Evolutionary conservation across 1,140 invertebrate genomes (phyloP), one percentile per base, ranked within the genome.

Genomic region (Drosophila serrata): DNA sequence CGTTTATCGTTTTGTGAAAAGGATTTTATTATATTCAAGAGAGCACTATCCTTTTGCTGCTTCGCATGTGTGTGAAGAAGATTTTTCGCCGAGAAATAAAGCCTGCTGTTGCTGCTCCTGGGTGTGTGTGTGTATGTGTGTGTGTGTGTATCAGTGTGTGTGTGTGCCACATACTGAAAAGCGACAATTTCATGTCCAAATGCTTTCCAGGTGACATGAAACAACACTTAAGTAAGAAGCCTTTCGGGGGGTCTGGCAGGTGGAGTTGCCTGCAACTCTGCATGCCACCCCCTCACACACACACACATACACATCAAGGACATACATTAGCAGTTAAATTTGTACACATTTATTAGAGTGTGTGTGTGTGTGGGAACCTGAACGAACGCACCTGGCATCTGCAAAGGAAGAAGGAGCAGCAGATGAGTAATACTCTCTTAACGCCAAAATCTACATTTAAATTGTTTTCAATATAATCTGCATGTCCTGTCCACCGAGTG

Each of bases 131-230:
- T 77, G 31, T 73, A 27, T 48, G 45, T n/a, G 24, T 65, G 40
- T 24, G 7, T 48, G 7, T 58, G n/a, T 43, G 29, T 33, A 35
- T 45, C 24, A 51, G 33, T 56, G 33, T 67, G 22, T 55, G 22
- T 55, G 58, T 81, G 84, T 80, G 84, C 42, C 80, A 78, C 58
- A 90, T 78, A 70, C 75, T 81, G 86, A 91, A 91, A 90, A 91
- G 82, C 82, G 86, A 92, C 86, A 92, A 90, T 91, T 92, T 90
- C 80, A 92, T 92, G 91, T 92, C 91, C 91, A 92, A 92, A 92
- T 92, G 91, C 81, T 92, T 92, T 92, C 87, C 91, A 92, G 91
- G 91, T 92, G 91, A 92, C 91, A 92, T 87, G 91, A 92, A 92
- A 92, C 91, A 92, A 92, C 91, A 92, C 91, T 92, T 92, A 92